These are phyloP conservation scores for Pentamera pediparva DNA, from an alignment of 53 echinoderm and acorn worm genomes.

Conservation along the genomic window DNA sequence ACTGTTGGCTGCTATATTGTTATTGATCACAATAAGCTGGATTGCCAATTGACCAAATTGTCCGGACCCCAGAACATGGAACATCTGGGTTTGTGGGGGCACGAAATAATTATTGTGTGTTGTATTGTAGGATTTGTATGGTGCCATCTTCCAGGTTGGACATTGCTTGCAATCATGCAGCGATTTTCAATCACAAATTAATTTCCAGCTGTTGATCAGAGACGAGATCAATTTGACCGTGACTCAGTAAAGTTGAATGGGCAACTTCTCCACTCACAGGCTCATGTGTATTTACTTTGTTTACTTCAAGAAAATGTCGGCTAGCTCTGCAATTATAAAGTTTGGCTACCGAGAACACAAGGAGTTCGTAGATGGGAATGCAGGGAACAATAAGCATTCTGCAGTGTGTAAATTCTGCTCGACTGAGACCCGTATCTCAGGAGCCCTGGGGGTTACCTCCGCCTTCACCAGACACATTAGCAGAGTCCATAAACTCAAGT, in stretches of 20 bases:
- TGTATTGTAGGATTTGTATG: too few species aligned
- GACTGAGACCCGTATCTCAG: background rate
- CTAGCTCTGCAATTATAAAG: background rate
- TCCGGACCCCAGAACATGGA: too few species aligned
- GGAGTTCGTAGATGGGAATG: background rate
- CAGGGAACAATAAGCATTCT: conserved; percentile 11
- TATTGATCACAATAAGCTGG: too few species aligned
- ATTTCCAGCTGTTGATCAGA: too few species aligned
- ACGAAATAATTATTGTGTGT: too few species aligned
- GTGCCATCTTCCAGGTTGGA: too few species aligned
- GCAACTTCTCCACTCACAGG: background rate
- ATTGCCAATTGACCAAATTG: too few species aligned
- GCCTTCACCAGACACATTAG: conserved; percentile 18
- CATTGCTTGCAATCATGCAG: too few species aligned
- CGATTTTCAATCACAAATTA: too few species aligned
- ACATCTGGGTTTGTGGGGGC: too few species aligned
- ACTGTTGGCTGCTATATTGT: too few species aligned
- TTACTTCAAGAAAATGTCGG: background rate
- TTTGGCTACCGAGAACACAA: conserved; percentile 24
- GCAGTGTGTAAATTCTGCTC: conserved; percentile 18
- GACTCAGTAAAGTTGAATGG: background rate
- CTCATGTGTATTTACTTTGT: background rate
- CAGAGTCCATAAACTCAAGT: background rate
- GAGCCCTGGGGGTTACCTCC: background rate
- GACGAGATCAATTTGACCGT: too few species aligned